Evolutionary conservation across 2,888 invertebrate species (phyloP), one percentile per base, ranked within the genome.

Genomic region (Mystacides longicornis): DNA sequence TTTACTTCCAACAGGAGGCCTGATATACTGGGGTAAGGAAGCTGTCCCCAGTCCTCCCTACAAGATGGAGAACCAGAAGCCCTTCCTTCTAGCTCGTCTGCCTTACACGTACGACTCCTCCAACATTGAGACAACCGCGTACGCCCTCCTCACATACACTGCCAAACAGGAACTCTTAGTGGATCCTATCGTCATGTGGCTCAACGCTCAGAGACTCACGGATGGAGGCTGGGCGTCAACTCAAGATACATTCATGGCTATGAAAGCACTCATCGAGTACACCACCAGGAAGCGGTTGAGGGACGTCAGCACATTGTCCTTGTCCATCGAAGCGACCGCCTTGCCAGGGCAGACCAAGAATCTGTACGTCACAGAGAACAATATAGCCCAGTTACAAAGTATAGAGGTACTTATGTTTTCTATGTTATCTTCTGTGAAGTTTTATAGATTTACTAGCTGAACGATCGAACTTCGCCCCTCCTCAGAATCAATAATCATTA

Each of bases 91-190:
- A 58, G 93, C 96, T 0, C 83, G 96, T 0, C 74, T 93, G 56
- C 92, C 93, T 0, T 92, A 93, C 69, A 84, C 83, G 63, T 91
- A 86, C 68, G 97, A 97, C 73, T 84, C 92, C 0, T 86, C 89
- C 67, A 96, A 95, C 69, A 87, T 96, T 47, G 94, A 94, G 66
- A 85, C 95, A 0, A 97, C 96, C 0, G 89, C 95, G 0, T 96
- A 94, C 69, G 96, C 91, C 1, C 73, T 97, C 49, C 75, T 97
- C 64, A 88, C 93, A 0, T 92, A 93, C 67, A 91, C 92, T 60
- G 88, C 88, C 23, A 81, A 91, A 18, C 87, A 93, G 68, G 92
- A 93, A 66, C 73, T 83, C 52, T 81, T 85, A 64, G 84, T 90
- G 56, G 91, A 93, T 66, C 83, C 87, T 2, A 92, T 94, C 63